Evolutionary conservation across 2,113 vertebrate genomes (phyloP).

Genomic region (Malaclemys terrapin): DNA sequence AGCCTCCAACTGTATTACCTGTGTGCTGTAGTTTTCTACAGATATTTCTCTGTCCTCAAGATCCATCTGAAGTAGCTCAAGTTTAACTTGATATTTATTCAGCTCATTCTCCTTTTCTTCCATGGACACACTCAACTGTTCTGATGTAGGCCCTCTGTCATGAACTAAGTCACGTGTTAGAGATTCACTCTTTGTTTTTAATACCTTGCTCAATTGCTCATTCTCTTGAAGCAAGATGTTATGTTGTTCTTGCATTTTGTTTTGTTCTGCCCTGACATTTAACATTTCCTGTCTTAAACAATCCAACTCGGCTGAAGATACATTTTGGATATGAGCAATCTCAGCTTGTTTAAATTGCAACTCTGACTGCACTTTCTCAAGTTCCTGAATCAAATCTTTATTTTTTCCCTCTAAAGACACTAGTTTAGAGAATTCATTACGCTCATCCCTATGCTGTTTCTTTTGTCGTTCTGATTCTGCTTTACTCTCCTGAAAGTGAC

Average conservation of each 20-base stretch:
- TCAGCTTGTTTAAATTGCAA: conserved; percentile 50
- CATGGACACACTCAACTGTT: conserved; percentile 59
- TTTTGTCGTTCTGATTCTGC: conserved; percentile 74
- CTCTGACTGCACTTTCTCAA: conserved; percentile 68
- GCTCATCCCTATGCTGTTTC: conserved; percentile 62
- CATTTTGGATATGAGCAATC: conserved; percentile 37
- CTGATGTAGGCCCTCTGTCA: conserved; percentile 28
- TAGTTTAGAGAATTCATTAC: conserved; percentile 71
- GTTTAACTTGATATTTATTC: conserved; percentile 81
- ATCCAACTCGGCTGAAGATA: conserved; percentile 20
- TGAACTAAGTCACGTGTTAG: conserved; percentile 34
- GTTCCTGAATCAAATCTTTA: conserved; percentile 76
- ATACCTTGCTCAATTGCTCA: conserved; percentile 29
- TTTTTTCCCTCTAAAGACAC: conserved; percentile 78
- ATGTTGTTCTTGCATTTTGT: conserved; percentile 46
- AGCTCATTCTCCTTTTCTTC: conserved; percentile 73
- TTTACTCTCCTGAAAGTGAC: conserved; percentile 68
- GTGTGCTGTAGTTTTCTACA: conserved; percentile 71
- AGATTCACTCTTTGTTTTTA: neutral
- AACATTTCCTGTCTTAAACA: conserved; percentile 59
- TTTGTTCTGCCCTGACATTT: conserved; percentile 40
- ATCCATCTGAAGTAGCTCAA: conserved; percentile 88
- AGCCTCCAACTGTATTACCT: conserved; percentile 78
- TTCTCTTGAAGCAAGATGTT: conserved; percentile 56
- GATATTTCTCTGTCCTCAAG: conserved; percentile 82